Base-by-base conservation (phyloP, 2,113 vertebrate genomes). In the Cyanistes caeruleus region DNA sequence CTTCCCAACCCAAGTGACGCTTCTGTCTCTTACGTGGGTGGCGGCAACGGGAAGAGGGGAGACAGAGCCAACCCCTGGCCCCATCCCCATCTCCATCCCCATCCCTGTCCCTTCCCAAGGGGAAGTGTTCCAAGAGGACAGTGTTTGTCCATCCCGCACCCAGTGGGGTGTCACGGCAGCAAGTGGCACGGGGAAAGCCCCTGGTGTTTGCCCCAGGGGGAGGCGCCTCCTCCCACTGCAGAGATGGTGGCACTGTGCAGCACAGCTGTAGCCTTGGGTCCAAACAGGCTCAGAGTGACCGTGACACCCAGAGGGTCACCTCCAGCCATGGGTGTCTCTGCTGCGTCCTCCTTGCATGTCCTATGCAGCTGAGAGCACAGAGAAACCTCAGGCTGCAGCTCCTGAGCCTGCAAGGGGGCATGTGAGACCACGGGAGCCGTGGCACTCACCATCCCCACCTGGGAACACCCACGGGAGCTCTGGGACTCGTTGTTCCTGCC, bases 101-200 rank as follows among this genome's bases (percentile, higher is more conserved):
- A 11, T 76, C 39, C 56, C 37, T 41, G 6, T 13, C 25, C 58
- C n/a, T 15, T 74, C 60, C 58, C 3, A 1, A 53, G 31, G 20
- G 28, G 16, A 43, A 67, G 0, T 8, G 48, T 21, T 43, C 76
- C 60, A 28, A 11, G 17, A 52, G 65, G 41, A 18, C 68, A 12
- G 13, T 1, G 1, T 23, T 49, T 0, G 0, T 27, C 74, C 4
- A 13, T 20, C 46, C 31, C 51, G 37, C 27, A 13, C 6, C n/a
- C 10, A 2, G 0, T 0, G 2, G 27, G 2, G 35, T 13, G 19
- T 10, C 88, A 91, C 22, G 0, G 10, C 56, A 23, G 31, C 0
- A 0, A 44, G 24, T 8, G 77, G 25, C 59, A 44, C 1, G 0
- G 10, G 56, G 33, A 21, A 11, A 31, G 28, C 2, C 0, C 39